Evolutionary conservation across 2,888 invertebrate genomes (phyloP).

Genomic region (Pardosa pseudoannulata): DNA sequence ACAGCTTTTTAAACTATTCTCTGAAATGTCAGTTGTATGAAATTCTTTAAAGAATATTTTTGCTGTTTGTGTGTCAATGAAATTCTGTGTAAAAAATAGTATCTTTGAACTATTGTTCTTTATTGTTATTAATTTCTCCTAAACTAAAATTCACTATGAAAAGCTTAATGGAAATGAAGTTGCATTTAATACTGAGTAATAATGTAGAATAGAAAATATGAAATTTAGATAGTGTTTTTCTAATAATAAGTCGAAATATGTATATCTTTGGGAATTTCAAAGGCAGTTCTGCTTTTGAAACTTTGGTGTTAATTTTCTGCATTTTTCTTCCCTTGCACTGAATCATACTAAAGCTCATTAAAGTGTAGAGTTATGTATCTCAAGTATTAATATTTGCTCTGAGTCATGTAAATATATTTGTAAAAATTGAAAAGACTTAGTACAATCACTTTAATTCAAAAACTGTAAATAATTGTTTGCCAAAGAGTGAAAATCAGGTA

Average conservation of each 20-base stretch:
- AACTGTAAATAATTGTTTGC: constrained; percentile 60
- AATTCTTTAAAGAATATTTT: too few relatives aligned
- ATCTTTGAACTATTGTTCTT: too few relatives aligned
- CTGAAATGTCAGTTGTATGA: too few relatives aligned
- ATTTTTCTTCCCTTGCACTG: constrained; percentile 8
- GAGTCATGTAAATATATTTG: constrained; percentile 59
- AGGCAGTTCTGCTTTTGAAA: background rate
- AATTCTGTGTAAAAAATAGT: too few relatives aligned
- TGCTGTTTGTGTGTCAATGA: too few relatives aligned
- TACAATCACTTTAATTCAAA: constrained; percentile 59
- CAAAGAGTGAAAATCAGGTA: constrained; percentile 39
- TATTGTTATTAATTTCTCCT: too few relatives aligned
- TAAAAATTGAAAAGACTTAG: constrained; percentile 59
- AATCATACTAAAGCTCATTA: background rate
- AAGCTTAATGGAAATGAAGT: background rate
- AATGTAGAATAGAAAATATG: background rate
- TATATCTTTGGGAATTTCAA: background rate
- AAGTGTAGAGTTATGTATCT: background rate
- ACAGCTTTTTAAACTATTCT: too few relatives aligned
- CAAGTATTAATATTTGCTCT: constrained; percentile 15
- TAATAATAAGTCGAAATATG: background rate
- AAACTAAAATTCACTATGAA: too few relatives aligned
- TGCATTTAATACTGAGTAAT: background rate
- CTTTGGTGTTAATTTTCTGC: background rate
- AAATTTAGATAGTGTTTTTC: background rate